Evolutionary conservation across 2,888 invertebrate genomes (phyloP).

Genomic region (Troides oblongomaculatus): DNA sequence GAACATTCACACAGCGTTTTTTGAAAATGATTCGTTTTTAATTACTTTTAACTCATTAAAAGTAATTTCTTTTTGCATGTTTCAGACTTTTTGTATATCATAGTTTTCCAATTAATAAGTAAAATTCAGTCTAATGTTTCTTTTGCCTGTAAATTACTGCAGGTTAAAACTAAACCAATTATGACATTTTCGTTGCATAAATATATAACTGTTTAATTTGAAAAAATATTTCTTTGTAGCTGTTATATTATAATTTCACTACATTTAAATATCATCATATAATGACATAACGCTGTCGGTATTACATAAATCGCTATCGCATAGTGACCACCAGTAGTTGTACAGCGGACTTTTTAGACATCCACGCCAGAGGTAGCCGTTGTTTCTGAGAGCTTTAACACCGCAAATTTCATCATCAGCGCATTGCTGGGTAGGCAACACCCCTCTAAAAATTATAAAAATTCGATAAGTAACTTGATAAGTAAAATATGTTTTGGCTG

Average conservation of each 20-base stretch:
- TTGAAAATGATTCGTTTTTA: neutral
- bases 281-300: conserved; percentile 49
- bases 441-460: conserved; percentile 45
- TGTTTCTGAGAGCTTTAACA: conserved; percentile 49
- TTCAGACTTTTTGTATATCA: too few species aligned
- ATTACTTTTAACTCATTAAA: neutral
- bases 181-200: too few species aligned
- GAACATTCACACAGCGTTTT: neutral
- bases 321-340: conserved; percentile 62
- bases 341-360: conserved; percentile 56
- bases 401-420: conserved; percentile 59
- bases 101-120: too few species aligned
- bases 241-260: neutral
- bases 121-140: too few species aligned
- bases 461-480: conserved; percentile 6
- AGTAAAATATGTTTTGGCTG: neutral
- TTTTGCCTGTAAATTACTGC: too few species aligned
- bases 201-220: too few species aligned
- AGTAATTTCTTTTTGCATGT: too few species aligned
- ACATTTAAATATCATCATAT: conserved; percentile 42
- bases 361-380: conserved; percentile 65
- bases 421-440: conserved; percentile 50
- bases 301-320: conserved; percentile 60
- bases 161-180: too few species aligned
- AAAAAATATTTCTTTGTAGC: neutral